Evolutionary conservation across 1,140 invertebrate genomes (phyloP), one percentile per base, ranked within the genome.

Genomic region (Brachionus sp.): DNA sequence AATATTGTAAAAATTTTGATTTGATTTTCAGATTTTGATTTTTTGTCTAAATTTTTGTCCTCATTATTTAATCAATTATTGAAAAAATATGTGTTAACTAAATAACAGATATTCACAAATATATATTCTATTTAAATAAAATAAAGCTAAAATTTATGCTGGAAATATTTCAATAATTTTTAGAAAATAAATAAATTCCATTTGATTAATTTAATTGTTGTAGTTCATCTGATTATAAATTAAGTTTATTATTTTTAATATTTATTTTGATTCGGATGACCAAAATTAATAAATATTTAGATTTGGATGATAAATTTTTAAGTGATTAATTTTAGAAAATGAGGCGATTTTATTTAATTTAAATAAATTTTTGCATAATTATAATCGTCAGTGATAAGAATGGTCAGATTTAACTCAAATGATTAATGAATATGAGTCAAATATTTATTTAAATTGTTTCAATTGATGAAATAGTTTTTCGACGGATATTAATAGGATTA

Each of bases 401-500:
- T 57, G 50, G 50, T 57, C 50, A 57, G 50, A 57, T 23, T 57
- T 19, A 37, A 10, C 29, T 33, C 25, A 66, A 66, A 66, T 66
- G 64, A 66, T 66, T 66, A 66, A 66, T 66, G 64, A 66, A 66
- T 66, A 66, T 33, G 25, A 66, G 64, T 66, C 29, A 66, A 66
- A 37, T 66, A 66, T 33, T 33, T 66, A 66, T 66, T 66, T 66
- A 66, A 37, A 66, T 66, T 66, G 25, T 66, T 66, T 66, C 25
- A 66, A 66, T 37, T 66, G 64, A 66, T 66, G 64, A 66, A 66
- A 66, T 66, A 66, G 64, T 66, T 66, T 66, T 66, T 66, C 33
- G 50, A 57, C 50, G 50, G 50, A 57, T 57, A 57, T 57, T 33
- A 66, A 66, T 66, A 66, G 64, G 64, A 66, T 66, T 66, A 66